These are phyloP conservation scores for Porites divaricata DNA, from an alignment of 92 coral and sea anemone genomes.

Conservation along the genomic window DNA sequence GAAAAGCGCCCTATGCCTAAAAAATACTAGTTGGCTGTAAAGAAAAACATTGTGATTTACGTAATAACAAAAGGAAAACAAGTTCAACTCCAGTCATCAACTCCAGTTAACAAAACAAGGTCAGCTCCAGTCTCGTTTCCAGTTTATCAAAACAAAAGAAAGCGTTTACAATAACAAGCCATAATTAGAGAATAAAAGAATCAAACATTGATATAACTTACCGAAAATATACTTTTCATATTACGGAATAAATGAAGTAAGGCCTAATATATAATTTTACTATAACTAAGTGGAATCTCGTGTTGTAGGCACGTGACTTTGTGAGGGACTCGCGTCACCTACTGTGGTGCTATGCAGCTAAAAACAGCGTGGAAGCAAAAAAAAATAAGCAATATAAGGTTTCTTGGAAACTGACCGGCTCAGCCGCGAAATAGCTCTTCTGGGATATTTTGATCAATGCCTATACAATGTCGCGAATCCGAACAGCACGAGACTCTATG, in stretches of 20 bases:
- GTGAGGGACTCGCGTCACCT: constrained; percentile 7
- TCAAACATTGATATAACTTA: too few relatives aligned
- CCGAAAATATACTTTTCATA: too few relatives aligned
- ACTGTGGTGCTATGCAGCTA: background rate
- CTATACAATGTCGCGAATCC: constrained; percentile 44
- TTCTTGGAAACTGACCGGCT: constrained; percentile 34
- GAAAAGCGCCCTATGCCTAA: too few relatives aligned
- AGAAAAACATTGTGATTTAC: too few relatives aligned
- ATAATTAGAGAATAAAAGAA: too few relatives aligned
- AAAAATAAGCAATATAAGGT: background rate
- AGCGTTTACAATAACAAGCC: too few relatives aligned
- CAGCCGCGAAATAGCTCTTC: constrained; percentile 36
- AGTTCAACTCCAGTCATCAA: too few relatives aligned
- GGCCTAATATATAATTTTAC: background rate
- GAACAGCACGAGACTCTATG: constrained; percentile 44
- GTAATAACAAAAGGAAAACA: too few relatives aligned
- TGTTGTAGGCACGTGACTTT: constrained; percentile 46
- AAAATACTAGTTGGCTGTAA: too few relatives aligned
- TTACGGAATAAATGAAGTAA: background rate
- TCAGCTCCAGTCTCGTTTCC: too few relatives aligned
- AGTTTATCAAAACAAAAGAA: too few relatives aligned
- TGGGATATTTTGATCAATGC: background rate
- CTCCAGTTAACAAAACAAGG: too few relatives aligned
- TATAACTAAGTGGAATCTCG: constrained; percentile 22
- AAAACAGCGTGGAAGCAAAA: background rate